Conservation (phyloP, 1,140 invertebrate species). For the Drosophila orosa region DNA sequence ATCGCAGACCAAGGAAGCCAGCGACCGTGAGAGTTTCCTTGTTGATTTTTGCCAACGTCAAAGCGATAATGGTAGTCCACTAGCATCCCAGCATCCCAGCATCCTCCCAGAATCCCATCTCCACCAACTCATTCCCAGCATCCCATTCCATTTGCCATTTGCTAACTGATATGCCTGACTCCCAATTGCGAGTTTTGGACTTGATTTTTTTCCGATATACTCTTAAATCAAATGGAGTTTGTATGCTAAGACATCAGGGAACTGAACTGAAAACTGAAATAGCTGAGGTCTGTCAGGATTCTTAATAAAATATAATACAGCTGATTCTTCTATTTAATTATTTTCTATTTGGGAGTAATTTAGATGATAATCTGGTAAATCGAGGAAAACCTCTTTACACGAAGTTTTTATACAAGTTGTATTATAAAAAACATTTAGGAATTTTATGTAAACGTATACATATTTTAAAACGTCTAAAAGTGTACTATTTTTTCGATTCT, state of each 20-base stretch:
- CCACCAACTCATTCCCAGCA: constrained; percentile 9
- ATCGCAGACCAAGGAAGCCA: constrained; percentile 14
- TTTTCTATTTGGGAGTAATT: background rate
- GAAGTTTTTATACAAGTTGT: too few species aligned
- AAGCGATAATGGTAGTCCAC: constrained; percentile 63
- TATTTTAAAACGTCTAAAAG: too few species aligned
- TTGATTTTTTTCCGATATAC: constrained; percentile 54
- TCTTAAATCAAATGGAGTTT: background rate
- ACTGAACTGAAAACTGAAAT: background rate
- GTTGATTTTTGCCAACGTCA: constrained; percentile 74
- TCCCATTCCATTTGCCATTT: constrained; percentile 35
- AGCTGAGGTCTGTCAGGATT: background rate
- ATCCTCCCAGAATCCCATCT: background rate
- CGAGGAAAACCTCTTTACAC: too few species aligned
- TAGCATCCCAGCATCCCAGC: background rate
- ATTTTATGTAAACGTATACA: too few species aligned
- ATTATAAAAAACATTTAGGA: background rate
- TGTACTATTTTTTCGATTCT: background rate
- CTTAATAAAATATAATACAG: background rate
- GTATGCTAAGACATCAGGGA: background rate
- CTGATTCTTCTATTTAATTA: background rate
- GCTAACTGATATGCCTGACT: constrained; percentile 76
- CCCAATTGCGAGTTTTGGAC: constrained; percentile 71
- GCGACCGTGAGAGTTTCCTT: constrained; percentile 40
- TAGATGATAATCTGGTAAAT: background rate